Base-by-base conservation (phyloP, 2,113 vertebrate genomes). In the Mobula birostris region DNA sequence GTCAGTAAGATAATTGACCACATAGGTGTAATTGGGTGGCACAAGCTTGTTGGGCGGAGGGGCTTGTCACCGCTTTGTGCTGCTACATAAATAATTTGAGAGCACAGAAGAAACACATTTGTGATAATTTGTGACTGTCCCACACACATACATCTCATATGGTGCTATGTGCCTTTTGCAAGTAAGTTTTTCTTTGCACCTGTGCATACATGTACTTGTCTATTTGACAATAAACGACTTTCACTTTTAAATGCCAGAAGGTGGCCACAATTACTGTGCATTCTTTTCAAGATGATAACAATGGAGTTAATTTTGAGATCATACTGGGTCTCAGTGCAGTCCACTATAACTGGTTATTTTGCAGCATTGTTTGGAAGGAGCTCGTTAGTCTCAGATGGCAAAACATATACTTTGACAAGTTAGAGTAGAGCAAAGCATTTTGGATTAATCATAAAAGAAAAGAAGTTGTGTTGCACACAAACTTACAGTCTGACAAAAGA, bases 401-500 rank as follows among this genome's bases (percentile, higher is more conserved):
- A 14, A 6, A 90, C 5, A 66, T 1, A 66, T 7, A 36, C 29
- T 88, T 29, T 63, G 83, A 88, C 63, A 87, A 63, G 48, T 36
- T 2, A 32, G 6, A 32, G 70, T 29, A 94, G 36, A 5, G 32
- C 7, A 82, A 27, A 82, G 58, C 2, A 29, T 63, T 40, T 19
- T 90, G 61, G 61, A 1, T n/a, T 79, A 79, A 79, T 79, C n/a
- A 6, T n/a, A 66, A 68, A 63, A 88, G n/a, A 90, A 7, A 66
- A 88, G 4, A 48, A 88, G 58, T 58, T 63, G 85, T 61, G 32
- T 32, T 68, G 85, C 5, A 90, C n/a, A 19, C 85, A 90, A 68
- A 95, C 98, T 97, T 96, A 99, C 99, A 21, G 99, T 98, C 95
- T 99, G 99, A 96, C 98, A 99, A 97, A 99, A 99, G 96, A 99